Evolutionary conservation across 2,797 vertebrate genomes (phyloP).

Genomic region (Crocodylus rhombifer): DNA sequence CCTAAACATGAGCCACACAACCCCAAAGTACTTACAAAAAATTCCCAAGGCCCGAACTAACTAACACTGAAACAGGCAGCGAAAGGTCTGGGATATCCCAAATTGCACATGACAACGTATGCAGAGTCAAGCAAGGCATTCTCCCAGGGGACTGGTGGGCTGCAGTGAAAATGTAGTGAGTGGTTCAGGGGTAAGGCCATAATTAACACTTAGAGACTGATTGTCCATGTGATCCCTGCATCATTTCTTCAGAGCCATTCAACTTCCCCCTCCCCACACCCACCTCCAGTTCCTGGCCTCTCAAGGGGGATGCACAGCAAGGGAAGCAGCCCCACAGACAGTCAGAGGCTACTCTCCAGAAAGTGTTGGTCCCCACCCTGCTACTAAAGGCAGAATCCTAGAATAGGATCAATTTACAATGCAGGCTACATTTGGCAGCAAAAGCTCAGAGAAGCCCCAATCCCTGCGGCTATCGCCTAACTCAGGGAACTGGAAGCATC

Average conservation of each 20-base stretch:
- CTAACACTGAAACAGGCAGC: no score
- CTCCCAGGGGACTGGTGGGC: background rate
- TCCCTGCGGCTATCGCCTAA: background rate
- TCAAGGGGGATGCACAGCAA: no score
- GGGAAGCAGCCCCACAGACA: background rate
- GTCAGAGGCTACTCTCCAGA: background rate
- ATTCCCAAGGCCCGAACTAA: background rate
- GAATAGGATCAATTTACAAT: accelerated
- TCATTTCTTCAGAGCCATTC: background rate
- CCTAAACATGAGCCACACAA: no score
- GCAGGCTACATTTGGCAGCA: accelerated
- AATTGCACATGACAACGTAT: background rate
- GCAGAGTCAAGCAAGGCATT: background rate
- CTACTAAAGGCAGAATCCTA: accelerated
- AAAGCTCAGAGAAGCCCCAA: background rate
- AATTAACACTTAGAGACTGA: background rate
- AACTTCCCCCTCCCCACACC: no score
- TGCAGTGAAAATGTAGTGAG: background rate
- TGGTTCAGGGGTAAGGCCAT: background rate
- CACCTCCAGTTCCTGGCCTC: no score
- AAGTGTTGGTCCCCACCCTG: accelerated
- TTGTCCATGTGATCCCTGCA: background rate
- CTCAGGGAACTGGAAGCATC: background rate
- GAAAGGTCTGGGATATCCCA: background rate
- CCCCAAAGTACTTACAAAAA: no score